phyloP scores from a whole-genome alignment of 2,888 invertebrate genomes.

The Polyommatus icarus region DNA sequence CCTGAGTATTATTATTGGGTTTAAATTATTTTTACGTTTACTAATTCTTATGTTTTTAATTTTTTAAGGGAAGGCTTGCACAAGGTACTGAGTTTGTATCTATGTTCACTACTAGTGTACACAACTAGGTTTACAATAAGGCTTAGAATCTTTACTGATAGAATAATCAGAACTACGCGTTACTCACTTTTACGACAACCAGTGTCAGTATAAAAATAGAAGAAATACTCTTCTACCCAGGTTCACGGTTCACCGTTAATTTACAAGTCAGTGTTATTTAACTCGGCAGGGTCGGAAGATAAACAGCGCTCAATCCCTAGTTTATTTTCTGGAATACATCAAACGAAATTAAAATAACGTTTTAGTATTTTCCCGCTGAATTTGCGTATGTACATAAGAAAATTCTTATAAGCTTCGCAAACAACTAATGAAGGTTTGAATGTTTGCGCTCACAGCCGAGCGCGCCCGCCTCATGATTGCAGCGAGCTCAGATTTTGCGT shows the following conservation, averaged over 20 bases:
- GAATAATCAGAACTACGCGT: too few relatives aligned
- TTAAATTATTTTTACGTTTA: too few relatives aligned
- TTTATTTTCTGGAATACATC: conserved; percentile 31
- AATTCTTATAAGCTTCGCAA: conserved; percentile 68
- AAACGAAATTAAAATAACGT: conserved; percentile 40
- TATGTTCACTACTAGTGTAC: too few relatives aligned
- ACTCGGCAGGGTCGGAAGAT: conserved; percentile 1
- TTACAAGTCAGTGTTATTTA: conserved; percentile 18
- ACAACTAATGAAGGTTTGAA: conserved; percentile 71
- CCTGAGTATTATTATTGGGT: too few relatives aligned
- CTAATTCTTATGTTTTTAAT: too few relatives aligned
- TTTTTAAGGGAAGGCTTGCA: too few relatives aligned
- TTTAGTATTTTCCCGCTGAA: conserved; percentile 38
- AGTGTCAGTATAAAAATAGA: neutral
- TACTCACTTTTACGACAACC: too few relatives aligned
- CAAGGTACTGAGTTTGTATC: too few relatives aligned
- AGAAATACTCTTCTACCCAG: neutral
- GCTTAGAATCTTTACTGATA: too few relatives aligned
- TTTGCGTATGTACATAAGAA: conserved; percentile 47
- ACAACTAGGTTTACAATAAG: too few relatives aligned
- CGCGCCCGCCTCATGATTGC: conserved; percentile 39
- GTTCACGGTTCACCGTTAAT: neutral
- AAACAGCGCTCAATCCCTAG: conserved; percentile 16
- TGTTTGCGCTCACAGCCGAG: conserved; percentile 67
- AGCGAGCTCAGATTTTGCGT: conserved; percentile 47